Conservation (phyloP, 2,113 vertebrate genomes). For the Rhabdornis inornatus region DNA sequence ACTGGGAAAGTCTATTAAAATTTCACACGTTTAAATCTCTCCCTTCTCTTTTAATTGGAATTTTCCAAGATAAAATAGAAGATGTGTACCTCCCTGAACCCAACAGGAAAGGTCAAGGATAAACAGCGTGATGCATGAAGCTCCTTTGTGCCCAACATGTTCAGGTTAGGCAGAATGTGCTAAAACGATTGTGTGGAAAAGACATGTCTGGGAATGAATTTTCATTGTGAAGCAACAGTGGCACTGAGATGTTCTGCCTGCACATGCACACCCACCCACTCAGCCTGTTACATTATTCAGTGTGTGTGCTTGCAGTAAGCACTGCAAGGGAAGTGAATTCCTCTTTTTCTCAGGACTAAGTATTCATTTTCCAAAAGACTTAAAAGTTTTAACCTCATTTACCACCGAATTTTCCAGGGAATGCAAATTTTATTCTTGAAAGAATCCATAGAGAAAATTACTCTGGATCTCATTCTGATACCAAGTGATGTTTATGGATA, state of each 20-base stretch:
- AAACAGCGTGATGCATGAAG: neutral
- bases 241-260: conserved; percentile 47
- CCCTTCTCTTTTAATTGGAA: conserved; percentile 33
- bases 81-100: neutral
- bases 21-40: conserved; percentile 44
- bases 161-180: conserved; percentile 23
- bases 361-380: neutral
- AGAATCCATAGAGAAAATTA: neutral
- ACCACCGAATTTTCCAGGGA: neutral
- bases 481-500: neutral
- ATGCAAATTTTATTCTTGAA: neutral
- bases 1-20: conserved; percentile 30
- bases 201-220: conserved; percentile 45
- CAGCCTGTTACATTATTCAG: conserved; percentile 46
- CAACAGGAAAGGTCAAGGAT: neutral
- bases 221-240: conserved; percentile 48
- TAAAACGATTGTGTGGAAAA: conserved; percentile 29
- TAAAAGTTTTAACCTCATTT: neutral
- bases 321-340: neutral
- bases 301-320: neutral
- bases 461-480: neutral
- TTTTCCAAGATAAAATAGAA: conserved; percentile 13
- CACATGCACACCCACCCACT: conserved; percentile 45
- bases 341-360: neutral
- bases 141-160: neutral